phyloP scores from a whole-genome alignment of 2,888 invertebrate species.

The Campoletis raptor region DNA sequence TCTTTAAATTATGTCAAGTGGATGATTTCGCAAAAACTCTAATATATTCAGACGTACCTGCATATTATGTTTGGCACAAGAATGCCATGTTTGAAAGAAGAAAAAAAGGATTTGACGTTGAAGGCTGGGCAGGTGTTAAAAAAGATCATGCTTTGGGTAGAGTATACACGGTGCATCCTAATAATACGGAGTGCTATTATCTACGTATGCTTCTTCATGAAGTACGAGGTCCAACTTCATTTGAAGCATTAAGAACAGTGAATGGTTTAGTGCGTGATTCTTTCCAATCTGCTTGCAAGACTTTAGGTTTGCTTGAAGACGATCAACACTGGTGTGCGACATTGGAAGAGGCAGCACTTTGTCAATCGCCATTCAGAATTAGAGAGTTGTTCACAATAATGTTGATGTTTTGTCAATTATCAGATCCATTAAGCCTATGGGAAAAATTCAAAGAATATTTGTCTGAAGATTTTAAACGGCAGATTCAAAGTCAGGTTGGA shows the following conservation, averaged over 20 bases:
- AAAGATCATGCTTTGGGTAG: constrained; percentile 32
- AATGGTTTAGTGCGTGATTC: constrained; percentile 69
- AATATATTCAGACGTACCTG: constrained; percentile 74
- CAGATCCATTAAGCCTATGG: constrained; percentile 16
- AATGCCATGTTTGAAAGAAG: constrained; percentile 25
- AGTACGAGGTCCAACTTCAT: constrained; percentile 65
- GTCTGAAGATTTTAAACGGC: background rate
- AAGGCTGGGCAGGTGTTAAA: constrained; percentile 50
- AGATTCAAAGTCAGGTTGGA: background rate
- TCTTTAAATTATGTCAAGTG: constrained; percentile 78
- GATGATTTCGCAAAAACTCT: constrained; percentile 80
- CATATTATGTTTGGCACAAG: constrained; percentile 70
- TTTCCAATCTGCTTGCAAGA: constrained; percentile 69
- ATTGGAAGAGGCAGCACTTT: background rate
- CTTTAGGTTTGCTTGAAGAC: constrained; percentile 74
- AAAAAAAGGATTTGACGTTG: too few species aligned
- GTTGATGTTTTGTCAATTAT: constrained; percentile 33
- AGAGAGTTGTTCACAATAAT: constrained; percentile 41
- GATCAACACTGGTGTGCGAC: constrained; percentile 71
- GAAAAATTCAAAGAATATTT: constrained; percentile 21
- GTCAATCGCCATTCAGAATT: background rate
- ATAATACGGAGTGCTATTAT: constrained; percentile 56
- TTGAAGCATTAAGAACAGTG: constrained; percentile 75
- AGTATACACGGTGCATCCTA: constrained; percentile 56
- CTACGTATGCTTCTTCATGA: constrained; percentile 70